Evolutionary conservation across 2,113 vertebrate genomes (phyloP).

Genomic region (Steatornis caripensis): DNA sequence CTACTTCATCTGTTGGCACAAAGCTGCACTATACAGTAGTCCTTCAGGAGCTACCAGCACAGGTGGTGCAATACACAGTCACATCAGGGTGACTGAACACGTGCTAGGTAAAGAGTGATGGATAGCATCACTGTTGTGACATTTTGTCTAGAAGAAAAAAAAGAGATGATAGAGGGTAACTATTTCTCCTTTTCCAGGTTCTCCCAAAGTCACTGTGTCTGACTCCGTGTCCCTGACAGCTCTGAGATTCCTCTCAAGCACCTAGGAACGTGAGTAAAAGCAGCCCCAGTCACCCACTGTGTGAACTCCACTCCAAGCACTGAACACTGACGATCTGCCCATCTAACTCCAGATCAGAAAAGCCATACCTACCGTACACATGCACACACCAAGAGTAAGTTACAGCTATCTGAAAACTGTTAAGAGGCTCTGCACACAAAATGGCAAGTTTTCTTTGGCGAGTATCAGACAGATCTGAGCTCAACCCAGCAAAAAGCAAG

Average conservation of each 20-base stretch:
- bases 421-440: background rate
- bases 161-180: background rate
- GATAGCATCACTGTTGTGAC: no score
- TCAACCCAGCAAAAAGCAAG: background rate
- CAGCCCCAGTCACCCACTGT: fast-evolving
- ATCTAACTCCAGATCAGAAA: background rate
- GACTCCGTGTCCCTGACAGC: background rate
- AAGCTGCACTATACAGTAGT: background rate
- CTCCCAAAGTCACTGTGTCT: background rate
- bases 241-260: background rate
- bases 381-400: background rate
- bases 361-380: fast-evolving
- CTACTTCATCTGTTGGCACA: background rate
- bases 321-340: fast-evolving
- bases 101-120: background rate
- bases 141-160: background rate
- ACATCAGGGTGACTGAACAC: background rate
- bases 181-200: background rate
- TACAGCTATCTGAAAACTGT: background rate
- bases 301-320: background rate
- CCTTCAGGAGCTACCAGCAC: background rate
- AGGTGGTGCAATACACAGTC: background rate
- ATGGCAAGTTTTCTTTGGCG: background rate
- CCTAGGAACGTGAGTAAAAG: fast-evolving
- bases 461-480: background rate